These are phyloP conservation scores for Ochotona curzoniae DNA, from an alignment of 2,113 vertebrate genomes.

Conservation along the genomic window DNA sequence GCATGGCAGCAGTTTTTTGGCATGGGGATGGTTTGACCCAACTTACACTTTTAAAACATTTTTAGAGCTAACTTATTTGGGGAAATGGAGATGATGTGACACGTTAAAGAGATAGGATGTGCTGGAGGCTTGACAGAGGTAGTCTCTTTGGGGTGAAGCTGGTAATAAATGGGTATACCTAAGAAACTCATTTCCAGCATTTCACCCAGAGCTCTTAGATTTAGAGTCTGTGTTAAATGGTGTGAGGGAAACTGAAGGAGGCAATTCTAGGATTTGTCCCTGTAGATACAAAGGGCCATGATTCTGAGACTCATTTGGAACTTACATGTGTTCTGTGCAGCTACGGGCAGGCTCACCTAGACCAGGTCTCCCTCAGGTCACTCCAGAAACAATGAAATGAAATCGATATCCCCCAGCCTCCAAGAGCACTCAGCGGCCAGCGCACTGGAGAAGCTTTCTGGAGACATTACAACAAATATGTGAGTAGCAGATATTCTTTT, in stretches of 20 bases:
- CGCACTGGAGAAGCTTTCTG: neutral
- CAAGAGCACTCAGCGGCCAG: neutral
- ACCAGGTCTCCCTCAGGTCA: neutral
- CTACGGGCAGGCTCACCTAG: neutral
- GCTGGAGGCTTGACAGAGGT: neutral
- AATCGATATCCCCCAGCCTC: neutral
- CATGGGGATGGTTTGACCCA: neutral
- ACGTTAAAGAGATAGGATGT: neutral
- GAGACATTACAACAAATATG: neutral
- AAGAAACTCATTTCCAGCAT: neutral
- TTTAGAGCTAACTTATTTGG: neutral
- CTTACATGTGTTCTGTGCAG: neutral
- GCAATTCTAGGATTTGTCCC: neutral
- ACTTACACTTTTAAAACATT: neutral
- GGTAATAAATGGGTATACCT: neutral
- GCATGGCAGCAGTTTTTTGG: neutral
- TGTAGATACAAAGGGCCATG: neutral
- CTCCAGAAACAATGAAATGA: neutral
- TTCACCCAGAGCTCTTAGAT: neutral
- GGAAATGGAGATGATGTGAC: neutral
- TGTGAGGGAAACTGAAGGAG: neutral
- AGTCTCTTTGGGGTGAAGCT: neutral
- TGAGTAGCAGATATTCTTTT: constrained; percentile 15
- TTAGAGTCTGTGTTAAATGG: neutral
- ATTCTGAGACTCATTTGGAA: neutral